phyloP scores from a whole-genome alignment of 1,140 invertebrate genomes.

The Elysia chlorotica region DNA sequence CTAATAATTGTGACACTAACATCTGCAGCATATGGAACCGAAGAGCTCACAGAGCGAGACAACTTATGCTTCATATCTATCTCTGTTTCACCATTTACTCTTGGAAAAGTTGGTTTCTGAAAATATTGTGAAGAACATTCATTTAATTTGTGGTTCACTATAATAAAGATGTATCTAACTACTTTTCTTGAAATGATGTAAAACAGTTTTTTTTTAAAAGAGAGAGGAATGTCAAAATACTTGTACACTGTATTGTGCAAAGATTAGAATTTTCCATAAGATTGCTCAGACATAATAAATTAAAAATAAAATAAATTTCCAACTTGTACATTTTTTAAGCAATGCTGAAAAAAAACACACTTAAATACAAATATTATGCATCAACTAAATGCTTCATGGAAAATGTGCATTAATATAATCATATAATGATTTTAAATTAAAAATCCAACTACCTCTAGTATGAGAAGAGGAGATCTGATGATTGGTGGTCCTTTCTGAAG shows the following conservation, averaged over 20 bases:
- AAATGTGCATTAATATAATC: too few relatives aligned
- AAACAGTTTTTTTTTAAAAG: too few relatives aligned
- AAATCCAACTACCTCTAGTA: constrained; percentile 29
- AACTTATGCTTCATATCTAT: constrained; percentile 15
- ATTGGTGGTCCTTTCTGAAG: constrained; percentile 33
- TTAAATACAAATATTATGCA: too few relatives aligned
- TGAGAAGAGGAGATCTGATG: constrained; percentile 18
- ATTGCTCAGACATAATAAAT: background rate
- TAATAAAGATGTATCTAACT: too few relatives aligned
- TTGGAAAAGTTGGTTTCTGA: background rate
- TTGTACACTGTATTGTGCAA: too few relatives aligned
- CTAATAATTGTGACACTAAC: constrained; percentile 44
- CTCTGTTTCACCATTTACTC: constrained; percentile 19
- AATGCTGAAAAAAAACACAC: background rate
- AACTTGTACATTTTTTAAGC: background rate
- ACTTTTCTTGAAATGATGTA: too few relatives aligned
- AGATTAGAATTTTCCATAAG: too few relatives aligned
- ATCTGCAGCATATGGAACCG: constrained; percentile 37
- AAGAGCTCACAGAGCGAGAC: constrained; percentile 31
- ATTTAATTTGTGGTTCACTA: background rate
- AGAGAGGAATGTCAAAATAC: too few relatives aligned
- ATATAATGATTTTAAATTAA: too few relatives aligned
- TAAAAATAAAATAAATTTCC: background rate
- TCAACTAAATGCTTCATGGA: too few relatives aligned
- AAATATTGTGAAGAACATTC: background rate